Conservation (phyloP, 2,888 invertebrate genomes). For the Gonocerus acuteangulatus region DNA sequence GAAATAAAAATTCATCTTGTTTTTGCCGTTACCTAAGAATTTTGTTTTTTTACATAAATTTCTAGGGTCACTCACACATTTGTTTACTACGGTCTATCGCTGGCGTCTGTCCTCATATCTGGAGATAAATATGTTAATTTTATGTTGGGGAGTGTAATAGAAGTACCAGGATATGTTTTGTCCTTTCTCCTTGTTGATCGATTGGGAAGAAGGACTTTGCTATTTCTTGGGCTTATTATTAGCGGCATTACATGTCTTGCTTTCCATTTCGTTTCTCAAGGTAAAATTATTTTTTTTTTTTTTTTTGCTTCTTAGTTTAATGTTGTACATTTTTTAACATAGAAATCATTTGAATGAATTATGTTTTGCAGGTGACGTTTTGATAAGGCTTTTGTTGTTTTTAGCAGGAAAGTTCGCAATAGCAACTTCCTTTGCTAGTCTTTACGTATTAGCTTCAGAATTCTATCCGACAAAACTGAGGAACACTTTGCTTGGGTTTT, state of each 20-base stretch:
- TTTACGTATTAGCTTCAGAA: conserved; percentile 46
- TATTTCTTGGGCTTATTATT: conserved; percentile 35
- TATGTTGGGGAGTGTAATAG: conserved; percentile 45
- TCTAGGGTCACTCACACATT: conserved; percentile 61
- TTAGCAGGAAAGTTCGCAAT: conserved; percentile 45
- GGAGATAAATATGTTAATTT: conserved; percentile 73
- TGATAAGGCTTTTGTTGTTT: conserved; percentile 41
- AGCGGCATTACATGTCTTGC: conserved; percentile 46
- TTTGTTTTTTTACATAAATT: too few species aligned
- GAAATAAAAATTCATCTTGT: too few species aligned
- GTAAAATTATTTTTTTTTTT: conserved; percentile 4
- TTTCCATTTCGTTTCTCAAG: conserved; percentile 41
- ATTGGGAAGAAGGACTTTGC: conserved; percentile 34
- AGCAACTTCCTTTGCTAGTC: conserved; percentile 43
- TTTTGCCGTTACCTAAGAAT: too few species aligned
- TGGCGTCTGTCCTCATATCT: conserved; percentile 65
- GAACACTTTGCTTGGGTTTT: conserved; percentile 39
- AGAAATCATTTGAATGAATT: too few species aligned
- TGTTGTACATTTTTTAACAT: too few species aligned
- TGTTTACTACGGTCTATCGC: conserved; percentile 70
- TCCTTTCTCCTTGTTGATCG: conserved; percentile 36
- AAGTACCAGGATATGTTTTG: conserved; percentile 40
- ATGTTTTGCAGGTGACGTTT: background rate
- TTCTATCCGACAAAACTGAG: conserved; percentile 42
- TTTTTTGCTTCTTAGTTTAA: background rate